Percentiles rank a stretch among this genome's conserved stretches.
Conservation (phyloP, 1,140 invertebrate species). For the Palaemon carinicauda region DNA sequence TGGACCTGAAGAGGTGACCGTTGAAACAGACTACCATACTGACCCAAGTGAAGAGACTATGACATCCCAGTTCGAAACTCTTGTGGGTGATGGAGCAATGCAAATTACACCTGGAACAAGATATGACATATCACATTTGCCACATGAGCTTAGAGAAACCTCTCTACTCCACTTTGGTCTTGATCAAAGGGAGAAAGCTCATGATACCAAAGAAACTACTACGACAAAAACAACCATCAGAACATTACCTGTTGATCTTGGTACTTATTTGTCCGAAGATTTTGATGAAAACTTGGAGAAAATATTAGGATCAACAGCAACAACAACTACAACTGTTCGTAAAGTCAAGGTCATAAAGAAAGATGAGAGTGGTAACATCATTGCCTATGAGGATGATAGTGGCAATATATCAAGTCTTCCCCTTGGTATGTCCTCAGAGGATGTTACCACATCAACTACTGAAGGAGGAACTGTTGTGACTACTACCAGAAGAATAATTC, state of each 20-base stretch:
- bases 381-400: not conserved
- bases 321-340: constrained; percentile 37
- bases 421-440: not conserved
- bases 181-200: constrained; percentile 43
- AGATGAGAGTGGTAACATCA: constrained; percentile 37
- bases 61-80: not conserved
- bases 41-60: constrained; percentile 11
- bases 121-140: constrained; percentile 18
- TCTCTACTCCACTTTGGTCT: constrained; percentile 50
- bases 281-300: constrained; percentile 35
- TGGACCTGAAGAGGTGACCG: constrained; percentile 38
- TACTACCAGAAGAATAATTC: constrained; percentile 37
- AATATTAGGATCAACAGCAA: constrained; percentile 27
- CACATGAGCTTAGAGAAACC: constrained; percentile 27
- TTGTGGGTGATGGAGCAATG: constrained; percentile 8
- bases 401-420: not conserved
- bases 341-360: constrained; percentile 24
- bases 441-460: constrained; percentile 13
- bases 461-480: constrained; percentile 25
- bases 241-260: constrained; percentile 24
- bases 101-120: constrained; percentile 4
- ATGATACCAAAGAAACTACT: constrained; percentile 26
- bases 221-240: constrained; percentile 16
- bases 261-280: constrained; percentile 15
- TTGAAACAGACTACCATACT: constrained; percentile 33